Conservation (phyloP, 1,140 invertebrate species). For the Papilio dardanus region DNA sequence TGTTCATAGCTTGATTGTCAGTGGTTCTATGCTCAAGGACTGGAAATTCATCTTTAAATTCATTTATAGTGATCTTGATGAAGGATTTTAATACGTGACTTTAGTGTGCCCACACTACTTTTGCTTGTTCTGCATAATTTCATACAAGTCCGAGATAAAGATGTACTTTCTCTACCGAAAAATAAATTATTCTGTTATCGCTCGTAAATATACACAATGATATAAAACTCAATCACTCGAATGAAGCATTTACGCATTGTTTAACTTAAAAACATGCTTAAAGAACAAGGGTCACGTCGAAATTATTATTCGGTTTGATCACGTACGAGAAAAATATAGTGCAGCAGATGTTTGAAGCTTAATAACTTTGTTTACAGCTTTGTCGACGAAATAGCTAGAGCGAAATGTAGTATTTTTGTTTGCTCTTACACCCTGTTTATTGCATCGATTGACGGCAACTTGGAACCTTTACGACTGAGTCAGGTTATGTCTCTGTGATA, state of each 20-base stretch:
- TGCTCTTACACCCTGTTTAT: background rate
- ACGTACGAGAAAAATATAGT: background rate
- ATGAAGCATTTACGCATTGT: background rate
- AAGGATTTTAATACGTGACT: too few species aligned
- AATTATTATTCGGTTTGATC: background rate
- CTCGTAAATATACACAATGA: background rate
- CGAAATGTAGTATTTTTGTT: background rate
- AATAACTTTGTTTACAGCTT: background rate
- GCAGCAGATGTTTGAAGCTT: background rate
- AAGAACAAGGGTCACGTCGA: slow-evolving; percentile 16
- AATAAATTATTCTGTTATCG: background rate
- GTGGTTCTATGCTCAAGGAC: too few species aligned
- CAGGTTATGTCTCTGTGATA: background rate
- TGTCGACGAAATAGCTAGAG: background rate
- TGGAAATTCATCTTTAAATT: too few species aligned
- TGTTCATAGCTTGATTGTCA: too few species aligned
- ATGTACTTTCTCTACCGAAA: background rate
- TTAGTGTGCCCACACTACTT: too few species aligned
- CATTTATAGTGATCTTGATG: too few species aligned
- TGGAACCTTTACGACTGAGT: background rate
- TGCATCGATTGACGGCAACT: background rate
- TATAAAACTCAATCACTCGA: slow-evolving; percentile 1
- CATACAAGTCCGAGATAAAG: background rate
- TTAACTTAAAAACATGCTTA: background rate
- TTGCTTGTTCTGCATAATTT: too few species aligned